Conservation (phyloP, 1,140 invertebrate genomes). For the Aphaenogaster ashmeadi region DNA sequence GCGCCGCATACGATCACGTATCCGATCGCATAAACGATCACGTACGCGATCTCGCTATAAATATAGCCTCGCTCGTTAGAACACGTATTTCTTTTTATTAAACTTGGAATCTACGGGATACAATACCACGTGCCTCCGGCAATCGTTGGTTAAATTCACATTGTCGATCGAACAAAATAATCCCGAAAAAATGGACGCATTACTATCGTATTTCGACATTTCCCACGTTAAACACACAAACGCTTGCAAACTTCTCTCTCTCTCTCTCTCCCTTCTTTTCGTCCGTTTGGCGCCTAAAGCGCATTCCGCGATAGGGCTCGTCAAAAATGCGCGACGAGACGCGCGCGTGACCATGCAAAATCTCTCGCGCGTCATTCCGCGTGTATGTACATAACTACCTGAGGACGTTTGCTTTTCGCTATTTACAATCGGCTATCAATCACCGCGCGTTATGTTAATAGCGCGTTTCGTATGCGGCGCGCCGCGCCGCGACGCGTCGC, state of each 20-base stretch:
- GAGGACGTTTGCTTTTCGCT: constrained; percentile 54
- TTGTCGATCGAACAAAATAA: constrained; percentile 11
- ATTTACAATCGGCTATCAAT: constrained; percentile 71
- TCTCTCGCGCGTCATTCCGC: constrained; percentile 2
- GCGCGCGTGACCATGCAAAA: constrained; percentile 29
- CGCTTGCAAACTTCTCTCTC: too few relatives aligned
- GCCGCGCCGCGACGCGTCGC: constrained; percentile 50
- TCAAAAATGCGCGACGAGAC: constrained; percentile 57
- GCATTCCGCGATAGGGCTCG: constrained; percentile 44
- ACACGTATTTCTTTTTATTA: constrained; percentile 61
- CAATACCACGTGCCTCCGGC: constrained; percentile 15
- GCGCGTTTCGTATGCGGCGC: constrained; percentile 78
- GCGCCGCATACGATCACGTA: constrained; percentile 12
- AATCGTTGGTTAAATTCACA: constrained; percentile 24
- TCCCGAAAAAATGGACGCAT: neutral
- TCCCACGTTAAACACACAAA: neutral
- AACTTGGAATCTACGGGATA: constrained; percentile 68
- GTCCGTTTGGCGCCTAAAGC: constrained; percentile 52
- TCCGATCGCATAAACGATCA: constrained; percentile 36
- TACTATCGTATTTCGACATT: neutral
- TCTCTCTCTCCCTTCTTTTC: neutral
- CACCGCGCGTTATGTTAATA: constrained; percentile 76
- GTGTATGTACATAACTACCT: constrained; percentile 11
- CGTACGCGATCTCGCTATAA: constrained; percentile 53
- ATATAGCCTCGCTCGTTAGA: constrained; percentile 64